Percentiles rank a stretch among this genome's conserved stretches.
These are phyloP conservation scores for Orius laevigatus DNA, from an alignment of 1,140 invertebrate genomes.

Conservation along the genomic window DNA sequence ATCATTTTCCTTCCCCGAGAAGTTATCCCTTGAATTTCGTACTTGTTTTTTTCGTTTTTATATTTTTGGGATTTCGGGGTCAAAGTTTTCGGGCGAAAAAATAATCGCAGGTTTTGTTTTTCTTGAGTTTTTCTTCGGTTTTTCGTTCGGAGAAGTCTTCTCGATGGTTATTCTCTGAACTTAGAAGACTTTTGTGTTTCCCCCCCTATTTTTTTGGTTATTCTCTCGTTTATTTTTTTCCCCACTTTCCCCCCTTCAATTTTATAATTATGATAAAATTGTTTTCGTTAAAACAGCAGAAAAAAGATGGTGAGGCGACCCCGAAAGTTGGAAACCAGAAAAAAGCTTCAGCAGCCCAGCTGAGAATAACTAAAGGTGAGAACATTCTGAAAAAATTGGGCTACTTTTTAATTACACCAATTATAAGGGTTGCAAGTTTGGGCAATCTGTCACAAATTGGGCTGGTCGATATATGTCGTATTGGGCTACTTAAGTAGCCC, in stretches of 20 bases:
- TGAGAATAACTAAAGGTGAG: slow-evolving; percentile 91
- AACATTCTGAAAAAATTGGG: too few species aligned
- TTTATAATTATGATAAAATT: slow-evolving; percentile 79
- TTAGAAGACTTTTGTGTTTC: not conserved
- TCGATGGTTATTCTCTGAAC: not conserved
- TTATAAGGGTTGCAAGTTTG: too few species aligned
- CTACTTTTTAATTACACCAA: too few species aligned
- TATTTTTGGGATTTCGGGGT: too few species aligned
- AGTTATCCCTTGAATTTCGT: too few species aligned
- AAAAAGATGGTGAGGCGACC: slow-evolving; percentile 83
- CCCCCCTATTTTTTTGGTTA: not conserved
- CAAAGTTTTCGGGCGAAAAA: too few species aligned
- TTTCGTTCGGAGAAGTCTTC: not conserved
- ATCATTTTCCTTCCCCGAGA: too few species aligned
- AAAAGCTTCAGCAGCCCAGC: slow-evolving; percentile 85
- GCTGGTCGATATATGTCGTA: too few species aligned
- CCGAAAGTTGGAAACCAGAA: slow-evolving; percentile 63
- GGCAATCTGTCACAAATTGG: too few species aligned
- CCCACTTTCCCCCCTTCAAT: not conserved
- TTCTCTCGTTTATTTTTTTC: not conserved
- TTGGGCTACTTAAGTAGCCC: too few species aligned
- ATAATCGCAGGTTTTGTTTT: too few species aligned
- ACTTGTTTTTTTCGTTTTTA: too few species aligned
- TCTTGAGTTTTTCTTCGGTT: not conserved
- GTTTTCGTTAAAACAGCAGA: slow-evolving; percentile 94